Evolutionary conservation across 2,113 vertebrate species (phyloP).

Genomic region (Trinectes maculatus): DNA sequence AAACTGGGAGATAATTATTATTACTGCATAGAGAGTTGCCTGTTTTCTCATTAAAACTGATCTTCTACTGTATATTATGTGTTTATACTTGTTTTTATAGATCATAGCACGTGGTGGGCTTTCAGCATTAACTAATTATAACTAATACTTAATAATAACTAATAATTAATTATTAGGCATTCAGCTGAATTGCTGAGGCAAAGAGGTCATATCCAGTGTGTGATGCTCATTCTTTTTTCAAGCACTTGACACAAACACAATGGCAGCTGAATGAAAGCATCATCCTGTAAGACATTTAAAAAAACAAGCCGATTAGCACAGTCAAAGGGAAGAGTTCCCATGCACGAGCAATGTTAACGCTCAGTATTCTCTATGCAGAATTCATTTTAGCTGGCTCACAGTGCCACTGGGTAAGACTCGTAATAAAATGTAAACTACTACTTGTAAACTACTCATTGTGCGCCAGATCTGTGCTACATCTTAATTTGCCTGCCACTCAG

Average conservation of each 20-base stretch:
- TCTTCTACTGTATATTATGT: not conserved
- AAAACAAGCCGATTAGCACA: not conserved
- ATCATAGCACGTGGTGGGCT: not conserved
- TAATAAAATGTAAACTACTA: not conserved
- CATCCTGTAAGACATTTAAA: not conserved
- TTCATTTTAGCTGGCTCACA: not conserved
- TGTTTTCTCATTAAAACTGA: not conserved
- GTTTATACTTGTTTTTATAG: not conserved
- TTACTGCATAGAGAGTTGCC: not conserved
- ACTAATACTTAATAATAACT: too few species aligned
- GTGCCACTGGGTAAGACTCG: not conserved
- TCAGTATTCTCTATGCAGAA: not conserved
- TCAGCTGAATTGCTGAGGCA: too few species aligned
- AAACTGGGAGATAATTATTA: too few species aligned
- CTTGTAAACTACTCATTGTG: not conserved
- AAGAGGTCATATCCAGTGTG: too few species aligned
- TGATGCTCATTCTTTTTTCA: too few species aligned
- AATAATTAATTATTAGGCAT: too few species aligned
- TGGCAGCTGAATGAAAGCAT: not conserved
- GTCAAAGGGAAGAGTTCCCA: not conserved
- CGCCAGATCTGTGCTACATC: not conserved
- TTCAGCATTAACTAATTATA: too few species aligned
- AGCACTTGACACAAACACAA: not conserved
- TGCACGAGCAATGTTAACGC: not conserved
- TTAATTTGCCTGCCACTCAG: conserved; percentile 23